These are phyloP conservation scores for Pogona vitticeps DNA, from an alignment of 2,113 vertebrate genomes.

Conservation along the genomic window DNA sequence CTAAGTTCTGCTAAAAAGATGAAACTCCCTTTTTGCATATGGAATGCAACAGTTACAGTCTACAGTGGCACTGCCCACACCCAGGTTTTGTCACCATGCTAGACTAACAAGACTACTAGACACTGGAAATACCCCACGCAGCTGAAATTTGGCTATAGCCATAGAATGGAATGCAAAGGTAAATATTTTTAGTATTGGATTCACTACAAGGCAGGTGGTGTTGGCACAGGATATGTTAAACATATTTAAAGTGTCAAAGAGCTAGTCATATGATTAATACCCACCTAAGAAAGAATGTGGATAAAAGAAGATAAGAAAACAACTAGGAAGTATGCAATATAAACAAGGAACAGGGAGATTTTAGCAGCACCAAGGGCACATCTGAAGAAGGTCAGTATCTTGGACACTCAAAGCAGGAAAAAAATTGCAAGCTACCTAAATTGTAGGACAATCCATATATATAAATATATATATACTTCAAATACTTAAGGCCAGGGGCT, in stretches of 20 bases:
- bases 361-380: slow-evolving; percentile 1
- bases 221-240: slow-evolving; percentile 6
- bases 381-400: not conserved
- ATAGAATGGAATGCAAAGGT: not conserved
- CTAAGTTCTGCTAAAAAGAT: not conserved
- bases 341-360: slow-evolving; percentile 21
- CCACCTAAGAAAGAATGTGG: not conserved
- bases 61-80: not conserved
- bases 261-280: not conserved
- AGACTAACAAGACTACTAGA: too few species aligned
- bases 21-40: not conserved
- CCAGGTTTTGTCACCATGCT: not conserved
- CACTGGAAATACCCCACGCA: not conserved
- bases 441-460: too few species aligned
- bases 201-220: not conserved
- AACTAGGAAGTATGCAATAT: not conserved
- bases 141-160: not conserved
- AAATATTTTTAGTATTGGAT: not conserved
- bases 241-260: slow-evolving; percentile 3
- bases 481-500: too few species aligned
- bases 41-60: not conserved
- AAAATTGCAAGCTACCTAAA: too few species aligned
- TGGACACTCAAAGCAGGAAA: too few species aligned
- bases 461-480: too few species aligned
- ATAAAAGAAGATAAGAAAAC: slow-evolving; percentile 25